Base-by-base conservation (phyloP, 2,113 vertebrate genomes). In the Sminthopsis crassicaudata region DNA sequence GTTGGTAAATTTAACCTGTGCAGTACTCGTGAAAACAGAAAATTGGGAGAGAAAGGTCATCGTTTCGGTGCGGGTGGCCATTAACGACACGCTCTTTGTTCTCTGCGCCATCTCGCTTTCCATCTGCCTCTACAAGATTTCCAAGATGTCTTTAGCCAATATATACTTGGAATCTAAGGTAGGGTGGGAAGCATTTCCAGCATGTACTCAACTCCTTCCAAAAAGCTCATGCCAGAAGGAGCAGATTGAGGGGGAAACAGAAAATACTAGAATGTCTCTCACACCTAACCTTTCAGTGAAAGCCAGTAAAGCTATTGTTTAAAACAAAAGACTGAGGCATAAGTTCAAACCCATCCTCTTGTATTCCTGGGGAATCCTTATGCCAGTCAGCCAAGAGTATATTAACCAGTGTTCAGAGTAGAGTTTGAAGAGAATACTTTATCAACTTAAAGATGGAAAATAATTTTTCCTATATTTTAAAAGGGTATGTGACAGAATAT, bases 131-230 rank as follows among this genome's bases (percentile, higher is more conserved):
- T 99, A 99, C 98, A 99, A 99, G 98, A 99, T 99, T 93, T 99
- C 99, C 30, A 99, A 99, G 99, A 99, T 99, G 99, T 99, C 99
- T 24, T 98, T 99, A 97, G 99, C 99, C 97, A 99, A 99, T 98
- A 99, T 99, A 97, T 99, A 99, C 98, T 97, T 99, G 98, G 99
- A 99, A 96, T 99, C 99, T 91, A 99, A 99, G 99, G 99, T 99
- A 98, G 98, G 98, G 96, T 7, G 27, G 94, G 10, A 24, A 97
- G 97, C 95, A 97, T 96, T 97, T 97, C 97, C 91, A 94, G 46
- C 60, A 12, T 0, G 14, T 0, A 22, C 7, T 84, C 8, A 0
- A 51, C 53, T 52, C 84, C 55, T 46, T 36, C n/a, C 16, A 0
- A 22, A 50, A 57, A 19, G 23, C 54, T 2, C 26, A 25, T 26